Conservation (phyloP, 2,888 invertebrate genomes). For the Drosophila flavopinicola region DNA sequence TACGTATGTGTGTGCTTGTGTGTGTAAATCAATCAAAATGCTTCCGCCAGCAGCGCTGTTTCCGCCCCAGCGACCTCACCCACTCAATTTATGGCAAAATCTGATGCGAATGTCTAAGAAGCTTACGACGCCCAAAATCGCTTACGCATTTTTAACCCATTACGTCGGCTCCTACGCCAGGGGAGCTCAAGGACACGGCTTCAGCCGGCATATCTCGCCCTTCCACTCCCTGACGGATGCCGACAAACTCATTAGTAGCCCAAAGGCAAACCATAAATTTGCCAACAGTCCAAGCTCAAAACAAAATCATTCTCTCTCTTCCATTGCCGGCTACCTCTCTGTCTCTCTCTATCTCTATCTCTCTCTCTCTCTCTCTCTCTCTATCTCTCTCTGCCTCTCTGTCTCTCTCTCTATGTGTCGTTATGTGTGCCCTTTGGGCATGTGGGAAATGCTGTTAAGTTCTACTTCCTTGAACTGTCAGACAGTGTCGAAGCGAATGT, state of each 20-base stretch:
- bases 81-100: conserved; percentile 70
- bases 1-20: conserved; percentile 20
- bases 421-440: conserved; percentile 32
- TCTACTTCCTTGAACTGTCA: conserved; percentile 60
- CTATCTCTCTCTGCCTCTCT: conserved; percentile 2
- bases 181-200: conserved; percentile 40
- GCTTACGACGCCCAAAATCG: conserved; percentile 74
- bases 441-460: conserved; percentile 59
- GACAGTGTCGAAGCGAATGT: conserved; percentile 32
- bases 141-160: conserved; percentile 79
- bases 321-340: not conserved
- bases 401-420: conserved; percentile 5
- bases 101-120: conserved; percentile 75
- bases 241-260: conserved; percentile 78
- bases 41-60: conserved; percentile 57
- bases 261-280: conserved; percentile 73
- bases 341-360: not conserved
- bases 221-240: conserved; percentile 57
- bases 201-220: conserved; percentile 52
- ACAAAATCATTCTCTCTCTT: conserved; percentile 19
- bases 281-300: conserved; percentile 52
- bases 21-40: conserved; percentile 74
- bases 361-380: not conserved
- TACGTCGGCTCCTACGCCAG: conserved; percentile 29
- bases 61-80: conserved; percentile 29